A percentile compares a stretch with the other conserved stretches of the same genome.
phyloP scores from a whole-genome alignment of 2,888 invertebrate genomes.

The Tiliacea aurago region DNA sequence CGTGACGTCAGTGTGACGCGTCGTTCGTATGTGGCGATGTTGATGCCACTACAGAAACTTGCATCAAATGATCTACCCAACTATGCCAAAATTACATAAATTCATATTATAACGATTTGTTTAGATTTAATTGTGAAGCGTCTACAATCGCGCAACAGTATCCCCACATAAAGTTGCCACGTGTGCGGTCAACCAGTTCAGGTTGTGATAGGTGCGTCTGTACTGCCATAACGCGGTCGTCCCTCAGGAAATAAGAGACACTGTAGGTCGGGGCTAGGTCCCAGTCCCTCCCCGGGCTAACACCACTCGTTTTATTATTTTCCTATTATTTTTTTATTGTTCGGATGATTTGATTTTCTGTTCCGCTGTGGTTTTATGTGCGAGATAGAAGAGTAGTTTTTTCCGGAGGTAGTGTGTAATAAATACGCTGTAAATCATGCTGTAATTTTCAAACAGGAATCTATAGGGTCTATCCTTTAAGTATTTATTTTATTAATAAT shows the following conservation, averaged over 20 bases:
- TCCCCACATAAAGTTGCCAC: constrained; percentile 7
- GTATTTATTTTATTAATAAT: not conserved
- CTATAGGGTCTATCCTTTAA: not conserved
- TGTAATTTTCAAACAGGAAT: not conserved
- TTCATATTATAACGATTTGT: no score
- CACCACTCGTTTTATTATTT: constrained; percentile 79
- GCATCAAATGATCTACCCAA: not conserved
- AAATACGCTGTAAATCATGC: not conserved
- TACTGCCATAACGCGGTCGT: constrained; percentile 76
- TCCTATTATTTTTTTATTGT: constrained; percentile 74
- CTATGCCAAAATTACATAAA: no score
- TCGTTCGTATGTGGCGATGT: no score
- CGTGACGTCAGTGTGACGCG: no score
- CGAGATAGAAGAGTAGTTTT: constrained; percentile 12
- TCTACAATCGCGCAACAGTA: constrained; percentile 1
- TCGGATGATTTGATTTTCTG: constrained; percentile 66
- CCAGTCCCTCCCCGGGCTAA: constrained; percentile 56
- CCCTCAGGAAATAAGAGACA: constrained; percentile 85
- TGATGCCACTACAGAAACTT: no score
- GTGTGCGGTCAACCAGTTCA: constrained; percentile 36
- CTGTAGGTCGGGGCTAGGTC: constrained; percentile 69
- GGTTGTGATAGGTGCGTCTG: constrained; percentile 81
- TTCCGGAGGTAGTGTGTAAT: not conserved
- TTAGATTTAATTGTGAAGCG: no score
- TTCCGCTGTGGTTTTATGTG: constrained; percentile 46